Percentiles rank a stretch among this genome's conserved stretches.
Evolutionary conservation across 2,888 invertebrate species (phyloP).

Genomic region (Muscina levida): DNA sequence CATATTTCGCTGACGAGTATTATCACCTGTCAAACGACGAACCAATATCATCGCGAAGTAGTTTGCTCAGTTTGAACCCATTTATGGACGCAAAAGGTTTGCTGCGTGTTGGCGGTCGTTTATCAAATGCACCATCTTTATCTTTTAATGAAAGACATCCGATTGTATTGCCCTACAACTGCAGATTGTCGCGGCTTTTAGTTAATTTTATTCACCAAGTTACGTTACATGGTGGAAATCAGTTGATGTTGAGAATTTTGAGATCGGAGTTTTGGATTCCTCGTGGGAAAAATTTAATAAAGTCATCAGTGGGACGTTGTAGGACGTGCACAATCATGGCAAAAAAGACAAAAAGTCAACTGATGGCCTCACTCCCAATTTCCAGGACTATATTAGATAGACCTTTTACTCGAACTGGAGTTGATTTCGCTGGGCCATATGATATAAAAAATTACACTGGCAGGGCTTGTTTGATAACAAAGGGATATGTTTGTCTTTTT

Average conservation of each 20-base stretch:
- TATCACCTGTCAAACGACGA: not conserved
- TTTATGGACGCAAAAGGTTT: not conserved
- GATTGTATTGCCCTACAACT: too few relatives aligned
- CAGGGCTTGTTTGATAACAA: conserved; percentile 29
- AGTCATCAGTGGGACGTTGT: conserved; percentile 39
- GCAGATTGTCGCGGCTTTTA: not conserved
- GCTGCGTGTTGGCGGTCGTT: not conserved
- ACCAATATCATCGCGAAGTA: not conserved
- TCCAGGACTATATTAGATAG: too few relatives aligned
- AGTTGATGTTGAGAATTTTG: conserved; percentile 10
- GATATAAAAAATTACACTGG: conserved; percentile 54
- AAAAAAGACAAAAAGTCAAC: conserved; percentile 42
- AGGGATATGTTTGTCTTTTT: not conserved
- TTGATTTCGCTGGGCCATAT: conserved; percentile 48
- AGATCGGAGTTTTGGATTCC: not conserved
- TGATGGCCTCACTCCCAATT: conserved; percentile 22
- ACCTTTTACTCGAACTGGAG: too few relatives aligned
- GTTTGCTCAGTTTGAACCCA: not conserved
- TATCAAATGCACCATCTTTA: not conserved
- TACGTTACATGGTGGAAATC: conserved; percentile 14
- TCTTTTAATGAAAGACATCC: not conserved
- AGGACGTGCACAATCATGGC: conserved; percentile 41
- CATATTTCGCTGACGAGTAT: not conserved
- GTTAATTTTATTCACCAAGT: too few relatives aligned
- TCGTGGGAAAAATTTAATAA: not conserved